Evolutionary conservation across 2,888 invertebrate species (phyloP), one percentile per base, ranked within the genome.

Genomic region (Monopis laevigella): DNA sequence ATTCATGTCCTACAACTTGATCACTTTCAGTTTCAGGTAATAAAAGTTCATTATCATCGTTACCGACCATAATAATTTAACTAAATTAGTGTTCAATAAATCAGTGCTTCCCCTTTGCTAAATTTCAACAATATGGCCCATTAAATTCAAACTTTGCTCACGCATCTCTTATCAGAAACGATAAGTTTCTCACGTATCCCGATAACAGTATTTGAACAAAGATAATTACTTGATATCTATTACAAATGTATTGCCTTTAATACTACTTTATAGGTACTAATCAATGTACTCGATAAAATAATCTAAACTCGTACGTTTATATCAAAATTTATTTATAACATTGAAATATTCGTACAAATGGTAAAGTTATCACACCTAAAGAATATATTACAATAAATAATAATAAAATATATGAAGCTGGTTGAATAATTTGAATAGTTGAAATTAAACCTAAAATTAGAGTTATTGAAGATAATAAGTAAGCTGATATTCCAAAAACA

Each of bases 161-260:
- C 49, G 50, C 52, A 54, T 52, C 46, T 51, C 43, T 54, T 55
- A 59, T 57, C 57, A 39, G 2, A 36, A 17, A 17, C 17, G 59
- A 59, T 59, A 59, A 50, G 40, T 49, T 47, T 55, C 53, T 56
- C 58, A 58, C 59, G 57, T 59, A 50, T 48, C 44, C 26, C 27
- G 39, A 39, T 39, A 39, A 14, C 39, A 2, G 12, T 36, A 12
- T 36, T 35, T 36, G 14, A 17, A 8, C 14, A 3, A 7, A 7
- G 32, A 32, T 32, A 32, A 21, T 17, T 32, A 16, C 34, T 17
- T 39, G 55, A 55, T 57, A 58, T 51, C 42, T 14, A 7, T 2
- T 32, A 32, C 12, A 32, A 17, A 16, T 32, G 6, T 7, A 8
- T n/a, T n/a, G n/a, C n/a, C n/a, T n/a, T n/a, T n/a, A n/a, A n/a